Base-by-base conservation (phyloP, 2,113 vertebrate genomes). In the Riparia riparia region DNA sequence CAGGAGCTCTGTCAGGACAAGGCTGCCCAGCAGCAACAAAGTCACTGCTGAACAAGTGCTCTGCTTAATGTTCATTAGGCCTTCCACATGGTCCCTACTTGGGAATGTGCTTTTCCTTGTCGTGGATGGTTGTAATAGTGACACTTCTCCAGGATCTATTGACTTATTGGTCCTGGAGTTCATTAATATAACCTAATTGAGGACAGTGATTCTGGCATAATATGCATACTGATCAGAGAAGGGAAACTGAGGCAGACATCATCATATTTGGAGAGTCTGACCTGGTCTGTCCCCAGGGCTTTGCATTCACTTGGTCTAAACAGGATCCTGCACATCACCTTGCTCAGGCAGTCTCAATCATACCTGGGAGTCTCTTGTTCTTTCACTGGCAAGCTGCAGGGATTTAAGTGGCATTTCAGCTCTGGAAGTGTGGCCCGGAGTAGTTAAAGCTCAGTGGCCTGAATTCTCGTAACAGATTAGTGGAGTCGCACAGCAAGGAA, bases 1-100 rank as follows among this genome's bases (percentile, higher is more conserved):
- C 95, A 97, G 90, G 54, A 95, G 74, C 64, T 96, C 95, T 96
- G 90, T 96, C 87, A 96, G 95, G 95, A 89, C 79, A 90, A 82
- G 34, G 63, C 88, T 95, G 94, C 74, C 92, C 90, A 96, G 85
- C 92, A 92, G 90, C 92, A 47, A 95, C 95, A 96, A 92, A 96
- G 82, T 39, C 42, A 96, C 70, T 44, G 42, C 6, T 1, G 79
- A 93, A 70, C 70, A 91, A 96, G 82, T 88, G 50, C 71, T 91
- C 66, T 87, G 84, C 71, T 95, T 93, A 90, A 20, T 77, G 87
- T 90, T 94, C 82, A 93, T 96, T 93, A 97, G 89, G 63, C 53
- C 64, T 94, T 96, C 84, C 58, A 90, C 50, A 56, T 47, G 93
- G 51, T 70, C 66, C 29, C 87, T 93, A 37, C 92, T 85, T 90